phyloP scores from a whole-genome alignment of 30 jellyfish, hydroid and myxozoan genomes.

The Calvadosia cruxmelitensis region DNA sequence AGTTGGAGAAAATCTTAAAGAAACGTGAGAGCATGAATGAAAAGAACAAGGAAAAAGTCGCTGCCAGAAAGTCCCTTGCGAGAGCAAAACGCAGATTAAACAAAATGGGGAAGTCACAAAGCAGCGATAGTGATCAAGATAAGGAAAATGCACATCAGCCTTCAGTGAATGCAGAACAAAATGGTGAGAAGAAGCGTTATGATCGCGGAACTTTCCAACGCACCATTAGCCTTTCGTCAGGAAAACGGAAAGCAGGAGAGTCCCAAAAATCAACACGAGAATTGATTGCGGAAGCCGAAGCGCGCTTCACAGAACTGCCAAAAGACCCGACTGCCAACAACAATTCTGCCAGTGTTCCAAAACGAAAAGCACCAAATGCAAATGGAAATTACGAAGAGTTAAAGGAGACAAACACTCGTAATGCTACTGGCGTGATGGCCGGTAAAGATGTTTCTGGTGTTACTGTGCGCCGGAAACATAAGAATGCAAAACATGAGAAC shows the following conservation, averaged over 20 bases:
- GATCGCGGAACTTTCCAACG: background rate
- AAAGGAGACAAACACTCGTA: slow-evolving; percentile 29
- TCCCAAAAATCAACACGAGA: slow-evolving; percentile 20
- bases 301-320: slow-evolving; percentile 6
- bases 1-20: background rate
- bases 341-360: background rate
- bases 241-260: background rate
- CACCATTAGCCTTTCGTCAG: background rate
- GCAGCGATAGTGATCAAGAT: background rate
- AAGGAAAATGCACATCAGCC: background rate
- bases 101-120: background rate
- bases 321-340: background rate
- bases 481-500: background rate
- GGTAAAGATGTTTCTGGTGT: background rate
- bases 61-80: slow-evolving; percentile 43
- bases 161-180: slow-evolving; percentile 5
- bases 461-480: background rate
- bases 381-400: background rate
- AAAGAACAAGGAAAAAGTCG: slow-evolving; percentile 10
- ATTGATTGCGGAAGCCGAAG: slow-evolving; percentile 71
- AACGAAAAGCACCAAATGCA: background rate
- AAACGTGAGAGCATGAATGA: background rate
- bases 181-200: background rate
- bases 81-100: slow-evolving; percentile 27
- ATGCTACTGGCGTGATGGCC: slow-evolving; percentile 27